phyloP scores from a whole-genome alignment of 2,113 vertebrate genomes.

The Thomomys bottae region DNA sequence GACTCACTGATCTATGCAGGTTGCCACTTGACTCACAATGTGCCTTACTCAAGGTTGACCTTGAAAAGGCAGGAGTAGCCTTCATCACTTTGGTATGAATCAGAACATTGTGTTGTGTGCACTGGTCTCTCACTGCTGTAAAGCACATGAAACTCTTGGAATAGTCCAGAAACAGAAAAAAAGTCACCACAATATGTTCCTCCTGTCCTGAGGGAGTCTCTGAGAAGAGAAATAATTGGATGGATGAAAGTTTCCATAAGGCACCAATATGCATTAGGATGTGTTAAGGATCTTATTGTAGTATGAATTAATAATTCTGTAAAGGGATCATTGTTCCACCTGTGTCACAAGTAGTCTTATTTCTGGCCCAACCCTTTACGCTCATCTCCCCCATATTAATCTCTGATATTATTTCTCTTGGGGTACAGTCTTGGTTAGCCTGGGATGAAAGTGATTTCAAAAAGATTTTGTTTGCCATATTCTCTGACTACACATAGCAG shows the following conservation, averaged over 20 bases:
- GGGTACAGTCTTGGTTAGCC: neutral
- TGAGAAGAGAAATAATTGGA: neutral
- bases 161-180: neutral
- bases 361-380: neutral
- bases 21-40: constrained; percentile 65
- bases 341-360: neutral
- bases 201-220: neutral
- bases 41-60: constrained; percentile 44
- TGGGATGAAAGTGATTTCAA: neutral
- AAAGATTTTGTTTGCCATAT: neutral
- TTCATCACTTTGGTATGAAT: neutral
- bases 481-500: neutral
- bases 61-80: neutral
- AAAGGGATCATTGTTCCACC: neutral
- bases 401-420: neutral
- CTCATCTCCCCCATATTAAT: neutral
- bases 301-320: neutral
- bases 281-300: neutral
- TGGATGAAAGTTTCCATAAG: neutral
- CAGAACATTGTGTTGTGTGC: neutral
- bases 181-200: neutral
- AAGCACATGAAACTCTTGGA: neutral
- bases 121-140: neutral
- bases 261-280: neutral
- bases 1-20: neutral